phyloP scores from a whole-genome alignment of 2,888 invertebrate genomes.

The Allolobophora icterica region DNA sequence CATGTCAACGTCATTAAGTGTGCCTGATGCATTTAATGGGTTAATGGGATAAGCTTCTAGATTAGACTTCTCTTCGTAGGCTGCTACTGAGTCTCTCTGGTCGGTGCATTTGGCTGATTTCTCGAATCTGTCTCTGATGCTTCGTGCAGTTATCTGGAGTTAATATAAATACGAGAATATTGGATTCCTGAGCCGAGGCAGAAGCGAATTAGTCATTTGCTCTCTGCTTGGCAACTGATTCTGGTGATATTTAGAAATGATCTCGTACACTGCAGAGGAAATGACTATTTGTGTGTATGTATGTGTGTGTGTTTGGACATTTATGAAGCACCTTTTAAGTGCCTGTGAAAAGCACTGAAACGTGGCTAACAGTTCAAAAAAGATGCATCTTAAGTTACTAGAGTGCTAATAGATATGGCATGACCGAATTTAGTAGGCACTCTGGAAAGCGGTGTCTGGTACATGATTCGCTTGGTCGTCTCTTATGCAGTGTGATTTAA shows the following conservation, averaged over 20 bases:
- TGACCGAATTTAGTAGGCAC: too few species aligned
- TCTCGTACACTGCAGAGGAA: not conserved
- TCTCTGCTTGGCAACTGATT: not conserved
- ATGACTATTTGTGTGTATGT: not conserved
- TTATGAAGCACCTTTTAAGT: too few species aligned
- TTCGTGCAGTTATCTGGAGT: not conserved
- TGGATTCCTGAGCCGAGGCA: too few species aligned
- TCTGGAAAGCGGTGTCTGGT: too few species aligned
- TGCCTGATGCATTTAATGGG: not conserved
- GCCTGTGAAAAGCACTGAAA: too few species aligned
- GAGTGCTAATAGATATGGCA: too few species aligned
- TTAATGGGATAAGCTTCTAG: slow-evolving; percentile 2
- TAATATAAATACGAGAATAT: not conserved
- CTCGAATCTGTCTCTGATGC: not conserved
- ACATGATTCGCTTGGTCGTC: too few species aligned
- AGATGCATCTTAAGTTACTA: too few species aligned
- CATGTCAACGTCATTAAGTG: not conserved
- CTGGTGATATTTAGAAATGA: not conserved
- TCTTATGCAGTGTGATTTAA: too few species aligned
- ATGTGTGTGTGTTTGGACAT: too few species aligned
- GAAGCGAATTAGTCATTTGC: not conserved
- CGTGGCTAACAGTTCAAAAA: too few species aligned
- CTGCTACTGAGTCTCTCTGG: not conserved
- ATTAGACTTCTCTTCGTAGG: not conserved
- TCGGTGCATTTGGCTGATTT: not conserved